Evolutionary conservation across 2,888 invertebrate species (phyloP), one percentile per base, ranked within the genome.

Genomic region (Danaus chrysippus): DNA sequence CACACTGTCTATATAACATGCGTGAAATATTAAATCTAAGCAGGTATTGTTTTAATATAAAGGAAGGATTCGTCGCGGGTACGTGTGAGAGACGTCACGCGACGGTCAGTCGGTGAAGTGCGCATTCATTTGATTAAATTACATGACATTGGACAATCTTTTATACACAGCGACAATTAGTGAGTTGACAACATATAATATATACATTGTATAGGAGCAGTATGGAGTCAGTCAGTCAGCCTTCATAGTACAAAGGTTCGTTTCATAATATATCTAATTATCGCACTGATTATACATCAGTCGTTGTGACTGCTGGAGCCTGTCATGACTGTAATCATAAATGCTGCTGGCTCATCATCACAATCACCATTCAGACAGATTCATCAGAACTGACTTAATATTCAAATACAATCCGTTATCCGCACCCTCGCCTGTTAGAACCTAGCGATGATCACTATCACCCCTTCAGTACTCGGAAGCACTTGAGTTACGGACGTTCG

Each of bases 221-320:
- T 17, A 9, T 17, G 15, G 49, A 17, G 46, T 13, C 52, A 59
- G 17, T 17, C n/a, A 6, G 49, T 55, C 42, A 49, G 34, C 59
- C 63, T 59, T 54, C 59, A 53, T 58, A n/a, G 54, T 56, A 56
- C 41, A 46, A 42, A 52, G 49, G 52, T 13, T 34, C 55, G 23
- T 43, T 56, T 56, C 44, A 52, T 42, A 62, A 56, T 59, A 56
- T 56, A 61, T 56, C 44, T 59, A 63, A 63, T 63, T 63, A 59
- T 44, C 56, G 17, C 46, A 52, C 17, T 63, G 53, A 63, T 63
- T 63, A 56, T 41, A 13, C 19, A 10, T 12, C 59, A 46, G 59
- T 59, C 59, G 55, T 17, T 44, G 49, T 59, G 63, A 49, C 17
- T 54, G 54, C 43, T 49, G 46, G 55, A 17, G 43, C 19, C 19